Conservation (phyloP, 1,140 invertebrate genomes). For the Aphaenogaster ashmeadi region DNA sequence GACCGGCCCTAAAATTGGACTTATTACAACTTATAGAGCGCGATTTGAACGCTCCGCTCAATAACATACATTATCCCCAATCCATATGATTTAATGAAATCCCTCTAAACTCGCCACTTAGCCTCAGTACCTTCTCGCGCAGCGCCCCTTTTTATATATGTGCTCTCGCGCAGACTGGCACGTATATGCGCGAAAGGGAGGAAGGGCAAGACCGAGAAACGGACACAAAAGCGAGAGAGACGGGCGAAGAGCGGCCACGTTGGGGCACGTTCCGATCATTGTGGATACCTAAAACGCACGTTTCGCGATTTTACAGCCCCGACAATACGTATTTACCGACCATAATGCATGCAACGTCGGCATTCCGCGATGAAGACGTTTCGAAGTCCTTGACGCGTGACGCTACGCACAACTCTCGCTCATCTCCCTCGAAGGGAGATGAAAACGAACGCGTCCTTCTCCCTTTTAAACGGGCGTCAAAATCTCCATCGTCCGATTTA, state of each 20-base stretch:
- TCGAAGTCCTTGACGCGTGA: slow-evolving; percentile 31
- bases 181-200: slow-evolving; percentile 53
- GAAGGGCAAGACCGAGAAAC: not conserved
- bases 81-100: slow-evolving; percentile 88
- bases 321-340: slow-evolving; percentile 65
- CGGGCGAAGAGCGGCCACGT: slow-evolving; percentile 14
- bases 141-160: slow-evolving; percentile 66
- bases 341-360: slow-evolving; percentile 42
- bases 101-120: slow-evolving; percentile 88
- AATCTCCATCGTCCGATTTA: not conserved
- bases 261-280: slow-evolving; percentile 64
- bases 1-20: slow-evolving; percentile 87
- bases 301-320: slow-evolving; percentile 67
- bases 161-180: slow-evolving; percentile 65
- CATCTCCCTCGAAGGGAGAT: not conserved
- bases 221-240: not conserved
- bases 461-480: not conserved
- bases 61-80: slow-evolving; percentile 88
- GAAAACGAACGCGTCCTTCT: not conserved
- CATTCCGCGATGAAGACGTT: slow-evolving; percentile 70
- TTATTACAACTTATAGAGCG: slow-evolving; percentile 88
- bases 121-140: slow-evolving; percentile 83
- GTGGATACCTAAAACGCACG: slow-evolving; percentile 61
- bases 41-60: slow-evolving; percentile 87
- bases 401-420: slow-evolving; percentile 26